phyloP scores from a whole-genome alignment of 2,113 vertebrate species.

The Melanocharis versteri region DNA sequence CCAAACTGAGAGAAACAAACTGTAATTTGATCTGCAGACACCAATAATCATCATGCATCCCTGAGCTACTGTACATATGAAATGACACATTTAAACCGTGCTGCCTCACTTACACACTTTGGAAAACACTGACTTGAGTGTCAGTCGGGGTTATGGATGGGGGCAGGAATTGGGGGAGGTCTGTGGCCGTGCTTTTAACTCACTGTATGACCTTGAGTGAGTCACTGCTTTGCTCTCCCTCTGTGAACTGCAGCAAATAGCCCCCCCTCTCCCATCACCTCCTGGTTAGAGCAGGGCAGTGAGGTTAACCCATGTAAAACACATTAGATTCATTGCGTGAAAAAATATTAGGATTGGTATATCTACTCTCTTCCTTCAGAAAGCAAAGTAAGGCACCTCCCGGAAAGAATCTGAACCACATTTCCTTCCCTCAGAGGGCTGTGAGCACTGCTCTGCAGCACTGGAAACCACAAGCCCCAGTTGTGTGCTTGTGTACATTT shows the following conservation, averaged over 20 bases:
- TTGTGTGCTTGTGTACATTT: background rate
- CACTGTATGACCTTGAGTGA: constrained; percentile 30
- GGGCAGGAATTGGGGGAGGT: background rate
- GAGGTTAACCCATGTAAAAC: background rate
- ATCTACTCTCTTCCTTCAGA: background rate
- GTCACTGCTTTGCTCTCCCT: background rate
- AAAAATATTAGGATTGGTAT: background rate
- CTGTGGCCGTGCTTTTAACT: constrained; percentile 27
- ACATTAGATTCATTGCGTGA: background rate
- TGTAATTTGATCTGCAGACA: background rate
- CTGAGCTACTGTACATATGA: background rate
- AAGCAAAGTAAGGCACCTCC: background rate
- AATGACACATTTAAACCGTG: background rate
- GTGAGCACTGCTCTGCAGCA: background rate
- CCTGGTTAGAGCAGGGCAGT: background rate
- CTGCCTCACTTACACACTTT: background rate
- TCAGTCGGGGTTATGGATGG: background rate
- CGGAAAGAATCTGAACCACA: background rate
- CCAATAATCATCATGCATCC: constrained; percentile 10
- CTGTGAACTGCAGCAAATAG: background rate
- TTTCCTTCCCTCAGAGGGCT: background rate
- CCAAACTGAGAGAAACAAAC: constrained; percentile 39
- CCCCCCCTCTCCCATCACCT: background rate
- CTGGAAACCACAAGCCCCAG: background rate
- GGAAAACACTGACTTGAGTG: background rate